Evolutionary conservation across 2,113 vertebrate species (phyloP), one percentile per base, ranked within the genome.

Genomic region (Synchiropus splendidus): DNA sequence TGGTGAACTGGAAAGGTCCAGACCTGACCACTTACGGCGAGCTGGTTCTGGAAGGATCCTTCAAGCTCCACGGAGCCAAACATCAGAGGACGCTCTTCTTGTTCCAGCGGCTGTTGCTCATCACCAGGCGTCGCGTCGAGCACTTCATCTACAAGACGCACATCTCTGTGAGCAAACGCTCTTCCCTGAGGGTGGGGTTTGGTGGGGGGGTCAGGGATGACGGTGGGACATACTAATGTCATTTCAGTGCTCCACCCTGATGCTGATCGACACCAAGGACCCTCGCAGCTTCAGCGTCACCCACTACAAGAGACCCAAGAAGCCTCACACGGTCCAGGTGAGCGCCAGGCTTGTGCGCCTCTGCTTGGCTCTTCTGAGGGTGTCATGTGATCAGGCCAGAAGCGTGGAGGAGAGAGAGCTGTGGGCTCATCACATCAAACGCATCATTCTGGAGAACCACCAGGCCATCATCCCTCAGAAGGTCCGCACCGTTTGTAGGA

Each of bases 361-460:
- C 41, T n/a, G 17, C n/a, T 1, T 44, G 27, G 32, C 12, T 10
- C 9, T 10, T 27, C 10, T 27, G 1, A 17, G n/a, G 36, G 14
- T 45, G 44, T 61, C 43, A 8, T 27, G 21, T 27, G 21, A 5
- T 54, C 57, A 95, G 94, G 90, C 91, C 17, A 90, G 78, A 58
- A 87, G 85, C 0, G 79, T 79, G 45, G 91, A 95, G 51, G 94
- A 95, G 77, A 95, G 89, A 56, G 89, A 89, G 1, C 15, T 83
- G 1, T 96, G 94, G 93, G 89, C 90, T 35, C 92, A 94, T 62
- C 92, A 97, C 59, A 90, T 97, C 64, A 97, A 95, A 82, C 81
- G 90, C 13, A 83, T 92, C 48, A 97, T 97, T 45, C 61, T 97
- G 58, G 93, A 96, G 57, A 97, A 93, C 56, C 92, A 97, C 63